A percentile compares a stretch with the other conserved stretches of the same genome.
Conservation (phyloP, 1,140 invertebrate species). For the Oryctes rhinoceros region DNA sequence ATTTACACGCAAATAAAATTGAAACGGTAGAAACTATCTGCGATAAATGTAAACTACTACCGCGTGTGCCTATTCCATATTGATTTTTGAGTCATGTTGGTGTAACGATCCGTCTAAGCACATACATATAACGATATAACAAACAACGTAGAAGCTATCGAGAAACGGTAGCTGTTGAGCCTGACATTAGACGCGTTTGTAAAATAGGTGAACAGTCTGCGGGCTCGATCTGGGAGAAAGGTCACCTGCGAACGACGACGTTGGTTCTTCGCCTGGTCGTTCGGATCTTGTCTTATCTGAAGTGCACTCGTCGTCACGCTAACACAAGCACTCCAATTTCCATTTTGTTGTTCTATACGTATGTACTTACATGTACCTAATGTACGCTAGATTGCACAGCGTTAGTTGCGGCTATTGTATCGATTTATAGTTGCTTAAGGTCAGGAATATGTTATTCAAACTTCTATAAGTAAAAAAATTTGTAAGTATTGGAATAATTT, state of each 20-base stretch:
- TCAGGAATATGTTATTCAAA: not conserved
- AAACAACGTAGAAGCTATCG: not conserved
- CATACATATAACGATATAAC: not conserved
- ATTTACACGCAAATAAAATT: no score
- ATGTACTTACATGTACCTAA: no score
- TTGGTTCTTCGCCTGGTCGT: not conserved
- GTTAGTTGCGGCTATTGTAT: not conserved
- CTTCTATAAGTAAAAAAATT: not conserved
- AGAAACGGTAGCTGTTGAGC: not conserved
- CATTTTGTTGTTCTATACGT: not conserved
- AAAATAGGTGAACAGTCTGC: slow-evolving; percentile 11
- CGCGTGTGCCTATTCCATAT: not conserved
- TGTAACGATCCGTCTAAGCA: not conserved
- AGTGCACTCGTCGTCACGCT: slow-evolving; percentile 2
- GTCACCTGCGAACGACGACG: slow-evolving; percentile 11
- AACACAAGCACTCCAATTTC: slow-evolving; percentile 17
- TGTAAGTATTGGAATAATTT: no score
- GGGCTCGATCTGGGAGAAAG: slow-evolving; percentile 4
- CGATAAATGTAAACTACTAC: no score
- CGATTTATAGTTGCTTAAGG: not conserved
- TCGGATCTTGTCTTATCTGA: not conserved
- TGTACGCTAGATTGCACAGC: not conserved
- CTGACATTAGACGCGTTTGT: slow-evolving; percentile 4
- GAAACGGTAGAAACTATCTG: no score
- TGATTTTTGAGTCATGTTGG: not conserved